phyloP scores from a whole-genome alignment of 2,797 vertebrate genomes.

The Spheniscus humboldti region DNA sequence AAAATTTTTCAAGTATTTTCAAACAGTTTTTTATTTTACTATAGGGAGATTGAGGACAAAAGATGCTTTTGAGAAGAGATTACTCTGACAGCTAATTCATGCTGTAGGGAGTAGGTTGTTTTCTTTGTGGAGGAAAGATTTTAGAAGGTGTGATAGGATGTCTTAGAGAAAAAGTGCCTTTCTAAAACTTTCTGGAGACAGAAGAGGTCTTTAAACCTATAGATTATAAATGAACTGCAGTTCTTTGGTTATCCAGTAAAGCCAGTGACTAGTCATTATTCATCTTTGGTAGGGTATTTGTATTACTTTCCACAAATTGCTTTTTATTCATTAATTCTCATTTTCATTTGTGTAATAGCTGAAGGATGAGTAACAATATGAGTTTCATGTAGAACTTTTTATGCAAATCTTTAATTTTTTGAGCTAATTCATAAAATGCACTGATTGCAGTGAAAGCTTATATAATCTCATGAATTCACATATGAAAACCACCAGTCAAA shows the following conservation, averaged over 20 bases:
- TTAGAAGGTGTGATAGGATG: background rate
- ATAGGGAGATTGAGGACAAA: background rate
- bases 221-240: background rate
- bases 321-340: background rate
- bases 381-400: background rate
- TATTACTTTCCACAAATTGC: background rate
- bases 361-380: background rate
- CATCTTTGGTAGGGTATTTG: background rate
- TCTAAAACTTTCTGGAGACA: background rate
- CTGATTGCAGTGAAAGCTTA: background rate
- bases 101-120: background rate
- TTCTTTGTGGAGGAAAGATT: background rate
- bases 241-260: background rate
- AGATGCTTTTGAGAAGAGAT: background rate
- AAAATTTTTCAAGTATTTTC: background rate
- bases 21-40: background rate
- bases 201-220: background rate
- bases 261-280: background rate
- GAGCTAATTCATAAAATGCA: background rate
- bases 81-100: background rate
- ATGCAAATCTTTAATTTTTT: background rate
- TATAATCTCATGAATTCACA: background rate
- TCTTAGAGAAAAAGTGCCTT: background rate
- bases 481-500: background rate
- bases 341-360: background rate